phyloP scores from a whole-genome alignment of 2,888 invertebrate species.

The Penaeus monodon region DNA sequence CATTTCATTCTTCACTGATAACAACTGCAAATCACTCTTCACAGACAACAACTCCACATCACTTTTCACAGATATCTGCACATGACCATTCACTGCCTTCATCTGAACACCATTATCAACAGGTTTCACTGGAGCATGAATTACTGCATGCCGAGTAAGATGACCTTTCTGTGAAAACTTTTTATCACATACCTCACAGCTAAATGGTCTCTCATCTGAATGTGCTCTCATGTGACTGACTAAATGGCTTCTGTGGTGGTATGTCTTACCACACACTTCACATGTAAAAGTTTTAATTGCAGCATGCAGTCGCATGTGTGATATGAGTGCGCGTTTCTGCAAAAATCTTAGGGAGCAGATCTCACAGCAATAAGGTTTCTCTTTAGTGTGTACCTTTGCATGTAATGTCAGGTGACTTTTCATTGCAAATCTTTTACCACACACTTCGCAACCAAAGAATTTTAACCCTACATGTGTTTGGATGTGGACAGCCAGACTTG shows the following conservation, averaged over 20 bases:
- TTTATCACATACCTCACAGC: slow-evolving; percentile 19
- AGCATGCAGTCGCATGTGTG: slow-evolving; percentile 16
- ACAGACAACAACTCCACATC: no score
- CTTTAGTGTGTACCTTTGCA: slow-evolving; percentile 9
- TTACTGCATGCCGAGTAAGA: slow-evolving; percentile 14
- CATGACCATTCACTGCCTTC: no score
- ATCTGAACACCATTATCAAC: no score
- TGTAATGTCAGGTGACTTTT: slow-evolving; percentile 25
- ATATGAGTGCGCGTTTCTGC: neutral
- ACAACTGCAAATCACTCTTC: no score
- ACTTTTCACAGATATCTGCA: no score
- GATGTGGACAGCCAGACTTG: slow-evolving; percentile 67
- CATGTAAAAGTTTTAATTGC: slow-evolving; percentile 19
- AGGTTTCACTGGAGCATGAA: neutral
- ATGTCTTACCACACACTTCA: slow-evolving; percentile 3
- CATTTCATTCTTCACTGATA: no score
- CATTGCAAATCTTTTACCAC: slow-evolving; percentile 1
- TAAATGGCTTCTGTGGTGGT: neutral
- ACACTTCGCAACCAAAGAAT: slow-evolving; percentile 19
- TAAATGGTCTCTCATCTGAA: slow-evolving; percentile 5
- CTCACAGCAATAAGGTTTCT: slow-evolving; percentile 7
- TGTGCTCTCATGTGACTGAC: slow-evolving; percentile 19
- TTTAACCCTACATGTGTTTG: slow-evolving; percentile 31
- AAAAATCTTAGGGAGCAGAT: slow-evolving; percentile 12
- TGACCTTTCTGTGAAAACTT: slow-evolving; percentile 13